These are phyloP conservation scores for Drosophila nikananu DNA, from an alignment of 1,140 invertebrate species.

Conservation along the genomic window DNA sequence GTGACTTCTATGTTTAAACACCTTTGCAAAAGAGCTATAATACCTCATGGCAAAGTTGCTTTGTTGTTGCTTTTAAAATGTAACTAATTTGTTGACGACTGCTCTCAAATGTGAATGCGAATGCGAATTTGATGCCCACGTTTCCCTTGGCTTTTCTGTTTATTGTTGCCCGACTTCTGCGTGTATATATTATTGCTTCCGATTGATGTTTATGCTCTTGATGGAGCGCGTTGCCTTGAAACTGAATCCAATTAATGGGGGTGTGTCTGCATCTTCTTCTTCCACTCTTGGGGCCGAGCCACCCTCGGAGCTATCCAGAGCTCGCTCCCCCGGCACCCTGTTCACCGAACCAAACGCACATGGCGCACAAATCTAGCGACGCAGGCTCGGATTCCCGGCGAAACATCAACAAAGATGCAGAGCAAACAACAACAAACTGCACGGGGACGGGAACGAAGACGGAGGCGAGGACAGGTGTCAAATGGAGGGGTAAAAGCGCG, in stretches of 20 bases:
- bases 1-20: background rate
- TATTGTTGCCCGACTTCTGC: conserved; percentile 4
- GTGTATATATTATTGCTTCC: conserved; percentile 7
- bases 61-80: conserved; percentile 1
- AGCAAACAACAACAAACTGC: conserved; percentile 17
- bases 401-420: conserved; percentile 31
- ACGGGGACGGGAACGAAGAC: background rate
- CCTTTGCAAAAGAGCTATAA: background rate
- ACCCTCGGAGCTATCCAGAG: conserved; percentile 2
- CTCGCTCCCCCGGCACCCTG: background rate
- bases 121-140: background rate
- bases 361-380: conserved; percentile 14
- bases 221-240: conserved; percentile 4
- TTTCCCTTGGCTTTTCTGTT: conserved; percentile 3
- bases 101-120: background rate
- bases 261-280: conserved; percentile 38
- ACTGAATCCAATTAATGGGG: conserved; percentile 31
- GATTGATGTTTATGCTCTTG: conserved; percentile 7
- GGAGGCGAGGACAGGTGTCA: conserved; percentile 30
- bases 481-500: conserved; percentile 36
- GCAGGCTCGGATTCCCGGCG: conserved; percentile 23
- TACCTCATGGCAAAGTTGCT: background rate
- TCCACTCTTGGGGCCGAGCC: conserved; percentile 4
- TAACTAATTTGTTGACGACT: conserved; percentile 1
- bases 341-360: conserved; percentile 19